Evolutionary conservation across 2,113 vertebrate species (phyloP).

Genomic region (Callipepla californica): DNA sequence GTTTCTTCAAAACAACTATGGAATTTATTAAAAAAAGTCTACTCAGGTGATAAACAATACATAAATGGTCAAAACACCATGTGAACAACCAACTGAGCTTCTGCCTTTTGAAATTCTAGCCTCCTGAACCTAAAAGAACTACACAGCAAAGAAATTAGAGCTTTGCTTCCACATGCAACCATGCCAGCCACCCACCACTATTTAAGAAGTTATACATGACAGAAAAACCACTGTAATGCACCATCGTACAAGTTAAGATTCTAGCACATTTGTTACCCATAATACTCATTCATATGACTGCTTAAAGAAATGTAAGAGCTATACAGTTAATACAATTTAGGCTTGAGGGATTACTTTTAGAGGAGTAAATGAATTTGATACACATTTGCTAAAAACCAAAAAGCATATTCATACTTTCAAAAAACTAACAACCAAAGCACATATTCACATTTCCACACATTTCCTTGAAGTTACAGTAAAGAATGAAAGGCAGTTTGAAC

Average conservation of each 20-base stretch:
- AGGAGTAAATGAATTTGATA: background rate
- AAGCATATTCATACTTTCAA: no score
- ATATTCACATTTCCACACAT: background rate
- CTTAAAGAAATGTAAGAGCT: background rate
- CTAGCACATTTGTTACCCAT: background rate
- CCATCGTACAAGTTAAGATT: accelerated
- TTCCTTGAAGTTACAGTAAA: background rate
- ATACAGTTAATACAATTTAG: background rate
- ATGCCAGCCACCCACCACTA: background rate
- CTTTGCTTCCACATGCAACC: background rate
- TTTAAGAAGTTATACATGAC: background rate
- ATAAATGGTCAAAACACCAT: background rate
- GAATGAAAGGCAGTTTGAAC: background rate
- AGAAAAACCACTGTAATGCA: background rate
- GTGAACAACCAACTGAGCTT: background rate
- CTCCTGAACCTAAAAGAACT: background rate
- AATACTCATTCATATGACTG: background rate
- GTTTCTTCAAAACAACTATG: background rate
- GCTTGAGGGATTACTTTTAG: background rate
- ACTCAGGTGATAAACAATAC: background rate
- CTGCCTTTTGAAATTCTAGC: background rate
- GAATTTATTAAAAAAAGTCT: background rate
- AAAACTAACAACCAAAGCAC: background rate
- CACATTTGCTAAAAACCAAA: background rate
- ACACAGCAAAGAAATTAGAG: background rate